These are phyloP conservation scores for Setophaga petechia DNA, from an alignment of 2,113 vertebrate genomes.

Conservation along the genomic window DNA sequence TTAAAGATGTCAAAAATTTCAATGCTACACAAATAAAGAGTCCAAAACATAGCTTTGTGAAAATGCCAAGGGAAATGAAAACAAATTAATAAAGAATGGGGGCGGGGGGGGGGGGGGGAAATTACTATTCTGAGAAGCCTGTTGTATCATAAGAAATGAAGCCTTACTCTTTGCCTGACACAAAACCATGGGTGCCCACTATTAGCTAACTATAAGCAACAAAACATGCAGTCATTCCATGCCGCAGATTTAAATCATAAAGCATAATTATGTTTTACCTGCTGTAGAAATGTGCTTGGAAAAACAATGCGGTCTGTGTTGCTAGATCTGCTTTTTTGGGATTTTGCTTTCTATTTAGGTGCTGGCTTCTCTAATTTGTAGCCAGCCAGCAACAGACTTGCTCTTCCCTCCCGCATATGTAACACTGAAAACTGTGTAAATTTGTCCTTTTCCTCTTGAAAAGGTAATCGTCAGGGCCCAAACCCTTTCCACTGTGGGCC, in stretches of 20 bases:
- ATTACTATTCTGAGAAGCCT: neutral
- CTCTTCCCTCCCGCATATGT: neutral
- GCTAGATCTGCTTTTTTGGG: neutral
- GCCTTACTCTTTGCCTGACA: neutral
- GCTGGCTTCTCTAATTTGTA: neutral
- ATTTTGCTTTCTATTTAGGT: neutral
- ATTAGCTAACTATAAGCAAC: neutral
- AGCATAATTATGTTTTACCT: neutral
- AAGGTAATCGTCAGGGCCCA: neutral
- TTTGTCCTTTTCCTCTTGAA: neutral
- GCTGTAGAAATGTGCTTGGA: neutral
- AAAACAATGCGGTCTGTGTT: neutral
- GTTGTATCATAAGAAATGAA: neutral
- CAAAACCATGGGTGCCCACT: neutral
- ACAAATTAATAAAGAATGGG: rapidly evolving
- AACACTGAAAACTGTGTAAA: neutral
- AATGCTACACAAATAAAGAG: neutral
- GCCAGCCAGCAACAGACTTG: neutral
- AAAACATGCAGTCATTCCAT: neutral
- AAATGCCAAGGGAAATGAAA: neutral
- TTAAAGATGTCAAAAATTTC: neutral
- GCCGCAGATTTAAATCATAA: neutral
- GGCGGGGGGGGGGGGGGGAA: rapidly evolving
- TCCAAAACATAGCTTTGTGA: neutral
- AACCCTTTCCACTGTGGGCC: neutral